Base-by-base conservation (phyloP, 2,113 vertebrate genomes). In the Platysternon megacephalum region DNA sequence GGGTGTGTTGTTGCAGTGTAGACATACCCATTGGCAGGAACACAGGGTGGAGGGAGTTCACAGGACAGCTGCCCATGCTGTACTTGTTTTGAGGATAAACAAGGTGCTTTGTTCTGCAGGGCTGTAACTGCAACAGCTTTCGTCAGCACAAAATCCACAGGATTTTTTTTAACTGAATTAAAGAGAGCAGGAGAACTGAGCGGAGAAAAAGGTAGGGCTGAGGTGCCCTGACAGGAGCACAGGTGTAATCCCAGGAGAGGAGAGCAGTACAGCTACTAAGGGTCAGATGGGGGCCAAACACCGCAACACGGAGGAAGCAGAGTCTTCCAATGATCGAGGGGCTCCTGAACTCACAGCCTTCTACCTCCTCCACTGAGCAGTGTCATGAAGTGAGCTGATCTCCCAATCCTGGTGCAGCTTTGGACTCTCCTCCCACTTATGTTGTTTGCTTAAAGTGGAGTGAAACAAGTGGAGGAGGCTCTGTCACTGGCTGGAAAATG, bases 351-450 rank as follows among this genome's bases (percentile, higher is more conserved):
- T 68, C 16, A 4, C 19, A 72, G 51, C 49, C 49, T 55, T 49
- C n/a, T 2, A 2, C 44, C 14, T 26, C 74, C 32, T 49, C 48
- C 2, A 2, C 49, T 58, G 24, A 0, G 0, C 0, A 0, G 13
- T 6, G 1, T 2, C 26, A 5, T 16, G 8, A 79, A 61, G n/a
- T 8, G 28, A 24, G 0, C 26, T 0, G 26, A 82, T n/a, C n/a
- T 72, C n/a, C n/a, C n/a, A 72, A 3, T 2, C 55, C 46, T 35
- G 5, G 0, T 5, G 78, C 21, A 42, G 72, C 19, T 86, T 28
- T 46, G 56, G 32, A 9, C 11, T 3, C 2, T 0, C 44, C 46
- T 65, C 21, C 32, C 1, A 2, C 44, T 68, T n/a, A 26, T 6
- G 5, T 12, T n/a, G 21, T 5, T 52, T n/a, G 2, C 2, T 2